Conservation (phyloP, 2,113 vertebrate species). For the Sarotherodon lohbergeri region DNA sequence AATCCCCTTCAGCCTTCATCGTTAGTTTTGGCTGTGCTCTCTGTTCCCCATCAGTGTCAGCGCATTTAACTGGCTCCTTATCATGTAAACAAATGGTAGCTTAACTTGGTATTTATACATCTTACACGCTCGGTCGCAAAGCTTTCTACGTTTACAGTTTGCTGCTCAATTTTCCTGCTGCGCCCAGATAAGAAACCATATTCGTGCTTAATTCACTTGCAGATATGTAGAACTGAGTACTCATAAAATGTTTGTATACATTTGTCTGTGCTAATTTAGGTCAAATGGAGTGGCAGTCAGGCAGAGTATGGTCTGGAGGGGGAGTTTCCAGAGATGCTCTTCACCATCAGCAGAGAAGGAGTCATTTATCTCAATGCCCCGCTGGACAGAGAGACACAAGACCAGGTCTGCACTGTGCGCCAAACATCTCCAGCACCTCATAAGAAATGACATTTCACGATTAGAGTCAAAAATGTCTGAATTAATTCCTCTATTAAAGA, state of each 20-base stretch:
- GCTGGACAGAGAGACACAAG: slow-evolving; percentile 77
- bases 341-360: slow-evolving; percentile 68
- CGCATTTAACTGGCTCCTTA: slow-evolving; percentile 32
- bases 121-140: not conserved
- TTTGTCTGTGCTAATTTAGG: slow-evolving; percentile 55
- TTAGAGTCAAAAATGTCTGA: not conserved
- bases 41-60: slow-evolving; percentile 66
- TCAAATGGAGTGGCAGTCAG: slow-evolving; percentile 74
- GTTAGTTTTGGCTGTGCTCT: slow-evolving; percentile 66
- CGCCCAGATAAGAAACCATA: not conserved
- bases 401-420: slow-evolving; percentile 64
- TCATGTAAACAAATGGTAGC: slow-evolving; percentile 47
- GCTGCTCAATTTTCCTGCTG: not conserved
- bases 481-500: not conserved
- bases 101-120: slow-evolving; percentile 7
- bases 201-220: not conserved
- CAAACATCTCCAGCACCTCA: not conserved
- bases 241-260: not conserved
- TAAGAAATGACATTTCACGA: not conserved
- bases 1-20: slow-evolving; percentile 61
- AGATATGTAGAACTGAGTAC: not conserved
- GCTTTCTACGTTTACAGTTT: not conserved
- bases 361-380: slow-evolving; percentile 74
- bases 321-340: slow-evolving; percentile 73
- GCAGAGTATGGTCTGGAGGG: slow-evolving; percentile 72